Evolutionary conservation across 2,797 vertebrate species (phyloP).

Genomic region (Fistularia commersonii): DNA sequence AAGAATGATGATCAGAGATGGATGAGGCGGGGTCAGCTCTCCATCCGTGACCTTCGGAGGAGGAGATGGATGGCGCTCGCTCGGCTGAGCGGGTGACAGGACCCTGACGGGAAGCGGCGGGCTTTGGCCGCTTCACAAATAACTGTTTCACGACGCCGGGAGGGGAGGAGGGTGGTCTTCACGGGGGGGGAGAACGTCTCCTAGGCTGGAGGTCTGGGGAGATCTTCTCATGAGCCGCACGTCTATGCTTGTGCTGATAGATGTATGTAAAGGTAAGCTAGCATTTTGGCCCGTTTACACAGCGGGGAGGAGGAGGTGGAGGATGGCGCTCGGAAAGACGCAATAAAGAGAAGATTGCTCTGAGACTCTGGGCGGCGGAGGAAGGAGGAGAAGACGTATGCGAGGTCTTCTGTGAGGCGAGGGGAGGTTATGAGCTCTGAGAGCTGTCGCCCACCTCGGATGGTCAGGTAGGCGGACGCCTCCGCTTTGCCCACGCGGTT

Average conservation of each 20-base stretch:
- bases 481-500: slow-evolving; percentile 94
- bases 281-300: slow-evolving; percentile 37
- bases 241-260: no score
- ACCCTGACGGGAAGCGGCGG: no score
- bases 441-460: slow-evolving; percentile 84
- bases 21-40: slow-evolving; percentile 83
- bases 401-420: no score
- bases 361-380: slow-evolving; percentile 44
- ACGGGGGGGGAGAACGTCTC: no score
- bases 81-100: slow-evolving; percentile 54
- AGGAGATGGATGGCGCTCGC: slow-evolving; percentile 36
- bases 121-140: no score
- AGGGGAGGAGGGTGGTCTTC: slow-evolving; percentile 4
- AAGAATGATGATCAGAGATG: slow-evolving; percentile 88
- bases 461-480: slow-evolving; percentile 88
- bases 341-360: slow-evolving; percentile 63
- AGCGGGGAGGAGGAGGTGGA: slow-evolving; percentile 61
- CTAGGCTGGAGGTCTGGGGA: slow-evolving; percentile 52
- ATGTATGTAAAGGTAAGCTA: slow-evolving; percentile 63
- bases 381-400: slow-evolving; percentile 19
- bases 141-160: no score
- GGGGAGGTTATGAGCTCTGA: slow-evolving; percentile 46
- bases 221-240: slow-evolving; percentile 54
- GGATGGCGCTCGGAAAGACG: slow-evolving; percentile 64
- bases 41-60: slow-evolving; percentile 68